phyloP scores from a whole-genome alignment of 2,797 vertebrate species.

The Yasuhikotakia modesta region DNA sequence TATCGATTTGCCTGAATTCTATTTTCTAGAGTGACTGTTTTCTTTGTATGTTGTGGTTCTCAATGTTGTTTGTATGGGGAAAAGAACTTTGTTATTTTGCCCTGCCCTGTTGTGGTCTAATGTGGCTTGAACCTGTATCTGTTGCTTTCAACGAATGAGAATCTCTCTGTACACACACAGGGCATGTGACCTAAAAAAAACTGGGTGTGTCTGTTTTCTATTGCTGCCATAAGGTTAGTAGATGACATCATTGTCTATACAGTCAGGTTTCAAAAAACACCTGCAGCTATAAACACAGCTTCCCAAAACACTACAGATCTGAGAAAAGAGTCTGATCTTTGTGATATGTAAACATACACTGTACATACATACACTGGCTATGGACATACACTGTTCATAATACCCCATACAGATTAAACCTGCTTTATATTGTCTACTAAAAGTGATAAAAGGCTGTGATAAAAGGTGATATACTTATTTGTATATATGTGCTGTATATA shows the following conservation, averaged over 20 bases:
- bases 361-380: background rate
- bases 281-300: constrained; percentile 31
- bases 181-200: constrained; percentile 69
- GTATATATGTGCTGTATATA: background rate
- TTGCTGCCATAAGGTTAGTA: constrained; percentile 60
- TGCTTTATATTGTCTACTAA: constrained; percentile 1
- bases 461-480: background rate
- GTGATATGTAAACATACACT: no score
- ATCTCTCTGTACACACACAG: constrained; percentile 73
- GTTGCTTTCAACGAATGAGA: constrained; percentile 65
- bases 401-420: background rate
- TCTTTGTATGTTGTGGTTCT: background rate
- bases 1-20: constrained; percentile 8
- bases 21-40: constrained; percentile 5
- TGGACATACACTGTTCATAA: background rate
- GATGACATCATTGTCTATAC: constrained; percentile 68
- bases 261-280: constrained; percentile 51
- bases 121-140: constrained; percentile 34
- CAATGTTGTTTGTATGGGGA: constrained; percentile 15
- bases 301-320: constrained; percentile 7
- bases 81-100: constrained; percentile 35
- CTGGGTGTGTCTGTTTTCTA: constrained; percentile 60
- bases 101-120: constrained; percentile 39
- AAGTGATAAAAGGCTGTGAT: background rate
- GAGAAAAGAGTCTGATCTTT: constrained; percentile 12